Evolutionary conservation across 2,797 vertebrate species (phyloP).

Genomic region (Orestias chungarensis): DNA sequence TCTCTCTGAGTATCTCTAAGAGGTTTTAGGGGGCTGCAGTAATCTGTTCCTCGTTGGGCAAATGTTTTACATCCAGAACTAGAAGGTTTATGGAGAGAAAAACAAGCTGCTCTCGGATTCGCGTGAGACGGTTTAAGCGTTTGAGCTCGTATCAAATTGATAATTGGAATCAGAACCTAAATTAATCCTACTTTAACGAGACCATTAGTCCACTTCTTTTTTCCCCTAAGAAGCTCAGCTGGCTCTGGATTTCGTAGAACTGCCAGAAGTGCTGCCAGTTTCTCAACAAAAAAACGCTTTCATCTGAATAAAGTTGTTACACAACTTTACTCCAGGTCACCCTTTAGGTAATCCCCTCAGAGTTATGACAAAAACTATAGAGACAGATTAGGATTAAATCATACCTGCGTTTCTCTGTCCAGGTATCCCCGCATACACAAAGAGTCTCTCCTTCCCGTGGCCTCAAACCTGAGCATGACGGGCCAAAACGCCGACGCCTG

Average conservation of each 20-base stretch:
- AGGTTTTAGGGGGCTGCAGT: neutral
- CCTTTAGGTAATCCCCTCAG: neutral
- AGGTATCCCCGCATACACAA: conserved; percentile 97
- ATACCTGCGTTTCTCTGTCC: conserved; percentile 8
- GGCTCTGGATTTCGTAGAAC: conserved; percentile 9
- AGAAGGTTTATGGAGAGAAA: neutral
- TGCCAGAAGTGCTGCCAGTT: conserved; percentile 4
- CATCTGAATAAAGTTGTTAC: no score
- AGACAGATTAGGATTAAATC: neutral
- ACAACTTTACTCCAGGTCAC: neutral
- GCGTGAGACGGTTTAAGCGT: conserved; percentile 6
- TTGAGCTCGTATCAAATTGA: conserved; percentile 10
- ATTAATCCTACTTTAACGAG: conserved; percentile 25
- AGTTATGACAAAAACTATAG: neutral
- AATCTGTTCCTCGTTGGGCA: neutral
- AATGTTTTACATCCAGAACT: neutral
- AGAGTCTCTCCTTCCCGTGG: conserved; percentile 93
- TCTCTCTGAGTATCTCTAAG: no score
- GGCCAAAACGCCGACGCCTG: conserved; percentile 91
- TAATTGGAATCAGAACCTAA: conserved; percentile 24
- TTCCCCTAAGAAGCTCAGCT: conserved; percentile 43
- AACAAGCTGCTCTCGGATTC: conserved; percentile 12
- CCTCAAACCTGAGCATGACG: conserved; percentile 83
- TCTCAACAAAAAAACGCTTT: conserved; percentile 54
- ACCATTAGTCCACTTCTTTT: neutral